These are phyloP conservation scores for Nemotelus nigrinus DNA, from an alignment of 2,888 invertebrate genomes.

Conservation along the genomic window DNA sequence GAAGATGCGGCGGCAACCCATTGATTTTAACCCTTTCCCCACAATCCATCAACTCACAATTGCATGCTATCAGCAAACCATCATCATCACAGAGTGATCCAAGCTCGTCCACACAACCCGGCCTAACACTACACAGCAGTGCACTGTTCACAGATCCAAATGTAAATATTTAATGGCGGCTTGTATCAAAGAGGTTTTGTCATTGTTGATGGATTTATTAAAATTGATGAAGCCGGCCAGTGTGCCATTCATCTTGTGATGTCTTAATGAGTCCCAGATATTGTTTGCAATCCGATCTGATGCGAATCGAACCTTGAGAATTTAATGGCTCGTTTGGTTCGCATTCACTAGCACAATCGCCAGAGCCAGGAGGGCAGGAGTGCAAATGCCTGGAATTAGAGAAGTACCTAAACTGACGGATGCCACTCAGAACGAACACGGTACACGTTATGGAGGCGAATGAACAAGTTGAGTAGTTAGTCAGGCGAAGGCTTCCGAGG, in stretches of 20 bases:
- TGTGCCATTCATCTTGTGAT: conserved; percentile 40
- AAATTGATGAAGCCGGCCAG: conserved; percentile 42
- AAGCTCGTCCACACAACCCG: too few relatives aligned
- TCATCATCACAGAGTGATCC: neutral
- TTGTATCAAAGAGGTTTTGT: conserved; percentile 44
- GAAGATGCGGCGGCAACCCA: neutral
- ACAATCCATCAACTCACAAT: neutral
- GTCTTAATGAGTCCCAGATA: conserved; percentile 40
- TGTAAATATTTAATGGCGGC: conserved; percentile 45
- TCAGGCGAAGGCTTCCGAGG: neutral
- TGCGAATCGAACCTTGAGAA: conserved; percentile 35
- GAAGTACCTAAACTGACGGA: neutral
- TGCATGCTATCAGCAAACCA: conserved; percentile 24
- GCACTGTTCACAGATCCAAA: conserved; percentile 30
- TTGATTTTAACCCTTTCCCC: neutral
- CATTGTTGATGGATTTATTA: conserved; percentile 43
- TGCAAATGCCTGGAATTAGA: neutral
- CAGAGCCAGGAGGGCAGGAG: too few relatives aligned
- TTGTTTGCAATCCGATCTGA: conserved; percentile 28
- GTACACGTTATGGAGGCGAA: neutral
- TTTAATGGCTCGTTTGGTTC: conserved; percentile 7
- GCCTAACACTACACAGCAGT: neutral
- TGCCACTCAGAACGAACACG: too few relatives aligned
- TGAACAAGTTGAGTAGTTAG: neutral
- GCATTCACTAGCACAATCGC: too few relatives aligned